phyloP scores from a whole-genome alignment of 2,797 vertebrate genomes.

The Chaetophractus vellerosus region DNA sequence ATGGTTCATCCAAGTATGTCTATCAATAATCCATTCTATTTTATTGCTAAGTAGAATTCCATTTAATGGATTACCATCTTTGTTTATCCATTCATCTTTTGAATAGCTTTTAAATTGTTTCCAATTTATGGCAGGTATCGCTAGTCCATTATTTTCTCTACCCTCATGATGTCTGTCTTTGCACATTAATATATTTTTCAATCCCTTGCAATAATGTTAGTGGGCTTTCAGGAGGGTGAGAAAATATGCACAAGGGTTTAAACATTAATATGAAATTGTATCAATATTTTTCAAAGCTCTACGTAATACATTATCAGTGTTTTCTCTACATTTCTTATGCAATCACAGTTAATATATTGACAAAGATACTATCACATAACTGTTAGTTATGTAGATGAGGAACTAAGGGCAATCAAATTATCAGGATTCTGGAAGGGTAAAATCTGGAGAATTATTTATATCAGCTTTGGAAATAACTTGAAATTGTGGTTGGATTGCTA shows the following conservation, averaged over 20 bases:
- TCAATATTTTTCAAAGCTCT: neutral
- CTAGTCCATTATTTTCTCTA: neutral
- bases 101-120: neutral
- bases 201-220: neutral
- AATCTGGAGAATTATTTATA: neutral
- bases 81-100: neutral
- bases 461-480: constrained; percentile 1
- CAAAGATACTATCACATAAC: neutral
- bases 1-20: neutral
- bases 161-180: neutral
- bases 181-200: neutral
- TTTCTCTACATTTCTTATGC: neutral
- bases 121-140: neutral
- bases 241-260: neutral
- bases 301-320: neutral
- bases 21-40: neutral
- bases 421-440: neutral
- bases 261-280: neutral
- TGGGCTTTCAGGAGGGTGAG: neutral
- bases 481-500: neutral
- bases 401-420: neutral
- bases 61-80: neutral
- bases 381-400: neutral
- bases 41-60: neutral
- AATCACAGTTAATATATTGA: neutral